Conservation (phyloP, 2,113 vertebrate genomes). For the Ophthalmolycus amberensis region DNA sequence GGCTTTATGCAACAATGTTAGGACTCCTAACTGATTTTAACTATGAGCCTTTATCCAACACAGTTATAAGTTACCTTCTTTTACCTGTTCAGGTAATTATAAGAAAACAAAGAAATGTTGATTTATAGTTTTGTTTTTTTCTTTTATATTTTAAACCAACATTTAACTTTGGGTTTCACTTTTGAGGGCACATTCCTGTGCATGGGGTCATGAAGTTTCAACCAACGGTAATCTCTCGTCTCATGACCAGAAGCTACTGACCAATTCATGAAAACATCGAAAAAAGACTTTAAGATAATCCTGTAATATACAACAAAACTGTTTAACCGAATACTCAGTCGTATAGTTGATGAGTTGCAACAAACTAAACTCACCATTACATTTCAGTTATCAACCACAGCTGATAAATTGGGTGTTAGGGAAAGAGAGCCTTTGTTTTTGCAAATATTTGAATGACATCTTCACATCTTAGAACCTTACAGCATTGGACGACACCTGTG, state of each 20-base stretch:
- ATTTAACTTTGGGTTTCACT: not conserved
- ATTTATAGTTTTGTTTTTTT: not conserved
- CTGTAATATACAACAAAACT: not conserved
- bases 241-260: not conserved
- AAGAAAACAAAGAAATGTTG: not conserved
- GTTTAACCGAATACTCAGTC: not conserved
- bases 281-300: not conserved
- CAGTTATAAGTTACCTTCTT: not conserved
- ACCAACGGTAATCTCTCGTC: not conserved
- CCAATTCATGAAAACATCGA: not conserved
- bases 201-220: not conserved
- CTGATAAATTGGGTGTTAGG: not conserved
- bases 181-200: not conserved
- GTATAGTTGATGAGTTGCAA: not conserved
- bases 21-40: not conserved
- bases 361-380: not conserved
- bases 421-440: not conserved
- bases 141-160: not conserved
- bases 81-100: not conserved
- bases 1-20: slow-evolving; percentile 22
- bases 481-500: not conserved
- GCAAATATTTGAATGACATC: not conserved
- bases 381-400: not conserved
- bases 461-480: not conserved
- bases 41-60: not conserved